Conservation (phyloP, 2,797 vertebrate species). For the Pantherophis alleghaniensis region DNA sequence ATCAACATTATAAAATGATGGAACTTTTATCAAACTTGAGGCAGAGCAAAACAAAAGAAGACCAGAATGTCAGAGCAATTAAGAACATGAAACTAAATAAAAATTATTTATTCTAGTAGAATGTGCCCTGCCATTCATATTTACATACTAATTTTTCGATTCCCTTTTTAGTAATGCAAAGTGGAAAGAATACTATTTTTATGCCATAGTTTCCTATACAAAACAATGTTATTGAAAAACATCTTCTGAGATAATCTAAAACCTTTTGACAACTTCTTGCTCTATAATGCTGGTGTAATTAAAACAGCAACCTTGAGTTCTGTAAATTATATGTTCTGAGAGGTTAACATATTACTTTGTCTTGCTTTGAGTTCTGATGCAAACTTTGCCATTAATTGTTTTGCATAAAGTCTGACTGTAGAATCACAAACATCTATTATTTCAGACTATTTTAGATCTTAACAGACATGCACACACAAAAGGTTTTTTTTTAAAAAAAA, state of each 20-base stretch:
- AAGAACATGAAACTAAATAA: background rate
- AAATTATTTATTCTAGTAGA: background rate
- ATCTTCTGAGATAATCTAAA: background rate
- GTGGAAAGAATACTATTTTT: background rate
- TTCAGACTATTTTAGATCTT: background rate
- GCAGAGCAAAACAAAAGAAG: background rate
- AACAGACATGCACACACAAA: background rate
- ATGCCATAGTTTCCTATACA: background rate
- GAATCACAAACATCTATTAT: background rate
- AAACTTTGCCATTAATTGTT: background rate
- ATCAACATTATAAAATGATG: background rate
- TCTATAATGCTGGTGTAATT: background rate
- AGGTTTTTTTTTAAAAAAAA: background rate
- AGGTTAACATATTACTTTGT: background rate
- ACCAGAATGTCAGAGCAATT: background rate
- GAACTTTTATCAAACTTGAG: background rate
- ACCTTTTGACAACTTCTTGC: background rate
- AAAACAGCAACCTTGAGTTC: background rate
- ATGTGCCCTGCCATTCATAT: background rate
- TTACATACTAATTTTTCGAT: background rate
- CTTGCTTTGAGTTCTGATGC: background rate
- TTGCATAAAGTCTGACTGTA: background rate
- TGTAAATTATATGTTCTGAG: background rate
- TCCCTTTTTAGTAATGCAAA: background rate
- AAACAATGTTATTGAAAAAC: background rate